Percentiles rank a stretch among this genome's conserved stretches.
These are phyloP conservation scores for Papilio dardanus DNA, from an alignment of 1,140 invertebrate species.

Conservation along the genomic window DNA sequence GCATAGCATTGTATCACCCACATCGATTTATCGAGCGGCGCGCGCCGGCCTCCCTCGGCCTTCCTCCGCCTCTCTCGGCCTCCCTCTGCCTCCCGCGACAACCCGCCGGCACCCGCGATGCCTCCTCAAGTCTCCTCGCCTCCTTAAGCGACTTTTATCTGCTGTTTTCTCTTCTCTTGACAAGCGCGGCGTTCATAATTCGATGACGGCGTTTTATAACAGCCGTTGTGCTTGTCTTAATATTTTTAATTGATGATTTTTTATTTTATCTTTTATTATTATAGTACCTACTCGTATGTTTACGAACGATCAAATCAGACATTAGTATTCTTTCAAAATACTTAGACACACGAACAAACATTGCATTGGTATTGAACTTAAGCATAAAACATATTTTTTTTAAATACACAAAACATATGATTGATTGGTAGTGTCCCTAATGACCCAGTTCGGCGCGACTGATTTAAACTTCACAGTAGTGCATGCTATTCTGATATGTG, in stretches of 20 bases:
- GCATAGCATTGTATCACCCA: constrained; percentile 73
- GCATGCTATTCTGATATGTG: background rate
- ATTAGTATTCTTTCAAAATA: too few relatives aligned
- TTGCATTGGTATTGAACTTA: background rate
- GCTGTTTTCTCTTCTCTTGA: constrained; percentile 49
- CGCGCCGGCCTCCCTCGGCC: constrained; percentile 63
- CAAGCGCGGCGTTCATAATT: constrained; percentile 29
- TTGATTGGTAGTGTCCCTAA: background rate
- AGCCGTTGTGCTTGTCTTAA: constrained; percentile 7
- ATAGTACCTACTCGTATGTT: too few relatives aligned
- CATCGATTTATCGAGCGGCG: constrained; percentile 81
- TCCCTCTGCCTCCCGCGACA: constrained; percentile 34
- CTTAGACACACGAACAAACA: too few relatives aligned
- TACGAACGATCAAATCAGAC: too few relatives aligned
- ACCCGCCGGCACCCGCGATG: constrained; percentile 47
- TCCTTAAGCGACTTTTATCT: constrained; percentile 53
- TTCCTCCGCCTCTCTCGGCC: constrained; percentile 44
- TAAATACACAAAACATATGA: background rate
- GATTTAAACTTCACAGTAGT: constrained; percentile 1
- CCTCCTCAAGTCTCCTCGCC: constrained; percentile 50
- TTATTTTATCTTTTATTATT: background rate
- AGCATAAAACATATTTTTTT: background rate
- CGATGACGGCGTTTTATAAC: constrained; percentile 14
- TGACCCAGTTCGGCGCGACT: background rate
- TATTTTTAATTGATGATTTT: background rate